Base-by-base conservation (phyloP, 1,140 invertebrate species). In the Amyelois transitella region DNA sequence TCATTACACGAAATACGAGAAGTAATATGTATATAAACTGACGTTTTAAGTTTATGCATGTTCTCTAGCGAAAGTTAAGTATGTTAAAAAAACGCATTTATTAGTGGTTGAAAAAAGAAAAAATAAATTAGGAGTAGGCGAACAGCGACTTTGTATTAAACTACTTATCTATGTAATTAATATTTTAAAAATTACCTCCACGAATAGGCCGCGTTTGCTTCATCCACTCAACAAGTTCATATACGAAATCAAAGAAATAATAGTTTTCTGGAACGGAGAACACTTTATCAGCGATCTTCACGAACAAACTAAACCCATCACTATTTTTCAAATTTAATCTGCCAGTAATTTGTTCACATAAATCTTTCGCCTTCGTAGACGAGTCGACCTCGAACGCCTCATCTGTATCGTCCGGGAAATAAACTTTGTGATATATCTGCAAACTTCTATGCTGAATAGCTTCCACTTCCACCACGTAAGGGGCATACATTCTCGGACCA, bases 211-310 rank as follows among this genome's bases (percentile, higher is more conserved):
- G 91, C 17, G 94, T 94, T 74, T 95, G 92, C 57, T 93, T 93
- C 71, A 97, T 94, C 95, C 96, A 98, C 72, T 96, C 94, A n/a
- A 92, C 89, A 6, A 93, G 84, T 88, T 98, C 95, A 53, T 95
- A 91, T 18, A 99, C 94, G 82, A 97, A 98, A 89, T 99, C 97
- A 81, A 98, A 99, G 87, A 99, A 97, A 90, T 96, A 99, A 70
- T 97, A 96, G 53, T 92, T 91, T 76, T 97, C 94, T 0, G 97
- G 97, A 5, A 99, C 95, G 58, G 96, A 96, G 69, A 98, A 96
- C 18, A 97, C 95, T 91, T 96, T 97, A 74, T 98, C 96, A 18
- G 93, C 91, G 62, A 98, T 96, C 88, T 97, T 97, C 1, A 98
- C 94, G 85, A 98, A 98, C 10, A 98, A 87, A 81, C 94, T 96